Percentiles rank a stretch among this genome's conserved stretches.
These are phyloP conservation scores for Drosophila yakuba DNA, from an alignment of 1,140 invertebrate genomes.

Conservation along the genomic window DNA sequence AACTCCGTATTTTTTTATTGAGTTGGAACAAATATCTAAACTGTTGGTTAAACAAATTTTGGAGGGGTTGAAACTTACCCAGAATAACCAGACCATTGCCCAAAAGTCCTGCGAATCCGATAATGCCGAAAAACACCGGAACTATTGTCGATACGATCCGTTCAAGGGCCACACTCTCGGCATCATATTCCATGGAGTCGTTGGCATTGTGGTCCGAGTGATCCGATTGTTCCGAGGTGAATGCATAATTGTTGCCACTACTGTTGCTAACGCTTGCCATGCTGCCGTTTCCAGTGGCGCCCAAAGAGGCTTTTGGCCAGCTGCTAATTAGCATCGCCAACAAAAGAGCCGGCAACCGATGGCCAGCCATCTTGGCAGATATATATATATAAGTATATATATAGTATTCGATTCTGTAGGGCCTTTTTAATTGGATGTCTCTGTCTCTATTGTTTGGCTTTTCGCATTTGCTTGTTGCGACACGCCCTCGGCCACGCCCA, in stretches of 20 bases:
- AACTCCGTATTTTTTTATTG: neutral
- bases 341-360: conserved; percentile 72
- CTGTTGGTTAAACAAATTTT: neutral
- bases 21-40: conserved; percentile 1
- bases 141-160: conserved; percentile 41
- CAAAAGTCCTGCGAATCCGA: conserved; percentile 92
- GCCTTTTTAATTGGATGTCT: conserved; percentile 20
- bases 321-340: conserved; percentile 35
- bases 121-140: conserved; percentile 38
- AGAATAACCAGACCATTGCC: conserved; percentile 95
- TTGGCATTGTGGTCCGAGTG: conserved; percentile 26
- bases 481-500: conserved; percentile 26
- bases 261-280: conserved; percentile 3
- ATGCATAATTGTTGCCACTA: conserved; percentile 11
- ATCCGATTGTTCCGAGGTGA: conserved; percentile 4
- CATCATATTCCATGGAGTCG: conserved; percentile 39
- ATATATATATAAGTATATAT: neutral
- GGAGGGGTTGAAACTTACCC: conserved; percentile 56
- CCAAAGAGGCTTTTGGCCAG: conserved; percentile 24
- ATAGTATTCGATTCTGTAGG: neutral
- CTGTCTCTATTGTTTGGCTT: neutral
- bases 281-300: conserved; percentile 9
- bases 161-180: conserved; percentile 34
- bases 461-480: conserved; percentile 7
- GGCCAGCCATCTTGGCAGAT: conserved; percentile 60